Conservation (phyloP, 2,888 invertebrate species). For the Microchrysa polita region DNA sequence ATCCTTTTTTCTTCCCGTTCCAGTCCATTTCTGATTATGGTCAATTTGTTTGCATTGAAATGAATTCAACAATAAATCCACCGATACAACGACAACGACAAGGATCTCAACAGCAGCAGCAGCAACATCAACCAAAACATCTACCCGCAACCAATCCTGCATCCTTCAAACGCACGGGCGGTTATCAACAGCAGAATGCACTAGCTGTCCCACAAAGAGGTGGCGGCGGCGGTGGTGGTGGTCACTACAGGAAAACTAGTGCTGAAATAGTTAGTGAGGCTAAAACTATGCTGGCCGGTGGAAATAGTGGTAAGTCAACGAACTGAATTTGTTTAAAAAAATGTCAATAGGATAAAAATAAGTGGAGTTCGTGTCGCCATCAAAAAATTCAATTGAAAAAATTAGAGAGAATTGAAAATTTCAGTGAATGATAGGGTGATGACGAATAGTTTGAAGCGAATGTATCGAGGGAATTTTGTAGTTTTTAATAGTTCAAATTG, state of each 20-base stretch:
- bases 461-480: too few species aligned
- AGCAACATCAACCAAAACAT: conserved; percentile 28
- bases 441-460: too few species aligned
- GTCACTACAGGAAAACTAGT: conserved; percentile 71
- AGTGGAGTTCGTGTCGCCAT: background rate
- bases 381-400: background rate
- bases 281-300: conserved; percentile 68
- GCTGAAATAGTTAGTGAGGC: conserved; percentile 85
- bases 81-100: conserved; percentile 34
- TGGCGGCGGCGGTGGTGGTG: too few species aligned
- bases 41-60: conserved; percentile 26
- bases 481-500: too few species aligned
- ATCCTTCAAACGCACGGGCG: conserved; percentile 12
- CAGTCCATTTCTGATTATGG: conserved; percentile 36
- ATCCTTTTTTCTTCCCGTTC: conserved; percentile 16
- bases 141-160: background rate
- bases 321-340: conserved; percentile 35
- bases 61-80: conserved; percentile 40
- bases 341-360: background rate
- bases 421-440: too few species aligned
- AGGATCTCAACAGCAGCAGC: conserved; percentile 33
- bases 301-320: conserved; percentile 46
- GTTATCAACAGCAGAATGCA: conserved; percentile 44
- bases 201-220: conserved; percentile 4
- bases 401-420: background rate